These are phyloP conservation scores for Ranitomeya imitator DNA, from an alignment of 2,113 vertebrate species.

Conservation along the genomic window DNA sequence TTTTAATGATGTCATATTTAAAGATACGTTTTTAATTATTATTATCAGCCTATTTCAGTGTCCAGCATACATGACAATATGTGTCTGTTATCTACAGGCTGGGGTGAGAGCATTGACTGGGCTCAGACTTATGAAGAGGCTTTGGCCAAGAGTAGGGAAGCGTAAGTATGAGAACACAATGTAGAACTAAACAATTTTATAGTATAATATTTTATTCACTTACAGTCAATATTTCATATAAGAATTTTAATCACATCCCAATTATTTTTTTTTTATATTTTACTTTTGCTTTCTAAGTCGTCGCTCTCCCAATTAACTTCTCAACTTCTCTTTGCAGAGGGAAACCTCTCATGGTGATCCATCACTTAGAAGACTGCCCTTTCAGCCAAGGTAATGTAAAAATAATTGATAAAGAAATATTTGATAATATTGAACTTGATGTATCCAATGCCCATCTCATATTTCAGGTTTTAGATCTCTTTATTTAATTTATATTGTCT, in stretches of 20 bases:
- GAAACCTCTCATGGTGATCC: conserved; percentile 76
- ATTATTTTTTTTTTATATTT: not conserved
- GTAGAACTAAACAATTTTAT: not conserved
- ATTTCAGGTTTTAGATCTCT: not conserved
- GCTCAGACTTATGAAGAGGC: conserved; percentile 69
- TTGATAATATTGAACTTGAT: not conserved
- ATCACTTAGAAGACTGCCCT: conserved; percentile 71
- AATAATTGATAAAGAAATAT: not conserved
- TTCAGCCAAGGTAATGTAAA: conserved; percentile 70
- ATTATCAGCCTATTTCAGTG: not conserved
- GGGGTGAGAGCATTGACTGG: conserved; percentile 70
- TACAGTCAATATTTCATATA: not conserved
- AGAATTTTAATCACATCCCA: not conserved
- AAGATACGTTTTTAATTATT: no score
- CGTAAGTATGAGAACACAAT: conserved; percentile 60
- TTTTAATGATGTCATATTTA: no score
- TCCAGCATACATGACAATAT: not conserved
- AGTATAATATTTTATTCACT: not conserved
- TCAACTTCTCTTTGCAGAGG: conserved; percentile 60
- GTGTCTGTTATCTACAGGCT: conserved; percentile 65
- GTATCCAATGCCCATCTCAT: not conserved
- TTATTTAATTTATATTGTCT: not conserved
- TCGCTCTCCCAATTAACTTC: not conserved
- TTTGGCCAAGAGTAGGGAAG: conserved; percentile 61
- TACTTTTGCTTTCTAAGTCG: not conserved